phyloP scores from a whole-genome alignment of 2,113 vertebrate genomes.

The Centropus unirufus region DNA sequence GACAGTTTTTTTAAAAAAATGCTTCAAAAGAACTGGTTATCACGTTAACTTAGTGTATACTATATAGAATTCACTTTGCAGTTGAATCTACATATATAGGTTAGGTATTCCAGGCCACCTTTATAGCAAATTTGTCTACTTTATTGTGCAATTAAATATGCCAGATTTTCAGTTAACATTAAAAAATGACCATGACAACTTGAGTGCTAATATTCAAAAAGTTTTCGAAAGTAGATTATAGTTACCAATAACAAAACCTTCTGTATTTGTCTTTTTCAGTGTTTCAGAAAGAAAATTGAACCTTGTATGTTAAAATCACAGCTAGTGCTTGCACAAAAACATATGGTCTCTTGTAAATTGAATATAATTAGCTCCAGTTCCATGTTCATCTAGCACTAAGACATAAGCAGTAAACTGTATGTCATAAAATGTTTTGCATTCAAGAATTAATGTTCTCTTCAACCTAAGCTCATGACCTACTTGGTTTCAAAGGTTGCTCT shows the following conservation, averaged over 20 bases:
- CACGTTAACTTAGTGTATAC: not conserved
- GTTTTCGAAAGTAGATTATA: not conserved
- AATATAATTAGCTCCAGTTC: not conserved
- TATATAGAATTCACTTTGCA: not conserved
- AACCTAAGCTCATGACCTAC: not conserved
- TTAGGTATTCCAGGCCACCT: not conserved
- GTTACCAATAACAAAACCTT: not conserved
- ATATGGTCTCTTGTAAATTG: not conserved
- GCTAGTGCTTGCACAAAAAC: not conserved
- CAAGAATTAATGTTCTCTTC: not conserved
- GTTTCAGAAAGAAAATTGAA: not conserved
- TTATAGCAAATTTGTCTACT: not conserved
- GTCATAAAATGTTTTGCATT: slow-evolving; percentile 15
- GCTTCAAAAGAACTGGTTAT: not conserved
- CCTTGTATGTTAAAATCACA: not conserved
- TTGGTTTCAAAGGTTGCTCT: not conserved
- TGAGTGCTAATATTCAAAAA: not conserved
- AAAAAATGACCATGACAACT: not conserved
- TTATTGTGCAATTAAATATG: not conserved
- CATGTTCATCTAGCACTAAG: not conserved
- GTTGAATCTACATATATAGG: not conserved
- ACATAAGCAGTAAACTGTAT: not conserved
- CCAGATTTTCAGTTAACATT: not conserved
- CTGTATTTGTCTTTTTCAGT: not conserved
- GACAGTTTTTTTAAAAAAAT: not conserved